A percentile compares a stretch with the other conserved stretches of the same genome.
Evolutionary conservation across 2,797 vertebrate species (phyloP).

Genomic region (Aphelocoma californica): DNA sequence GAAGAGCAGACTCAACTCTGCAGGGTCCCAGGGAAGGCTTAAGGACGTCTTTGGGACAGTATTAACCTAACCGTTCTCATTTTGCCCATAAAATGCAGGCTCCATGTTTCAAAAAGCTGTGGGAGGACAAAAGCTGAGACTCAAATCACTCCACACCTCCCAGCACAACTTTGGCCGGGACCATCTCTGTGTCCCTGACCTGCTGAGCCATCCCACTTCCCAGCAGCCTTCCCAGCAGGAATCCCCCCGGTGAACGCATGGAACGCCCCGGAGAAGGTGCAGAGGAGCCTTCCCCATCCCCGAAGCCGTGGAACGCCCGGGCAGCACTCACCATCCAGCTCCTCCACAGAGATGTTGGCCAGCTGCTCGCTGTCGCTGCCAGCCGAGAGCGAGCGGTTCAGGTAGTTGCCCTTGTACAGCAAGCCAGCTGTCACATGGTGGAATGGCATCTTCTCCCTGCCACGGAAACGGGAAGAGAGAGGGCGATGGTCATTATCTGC

Average conservation of each 20-base stretch:
- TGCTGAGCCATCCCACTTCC: neutral
- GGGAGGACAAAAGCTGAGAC: neutral
- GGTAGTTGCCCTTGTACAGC: conserved; percentile 95
- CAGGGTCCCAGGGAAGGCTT: neutral
- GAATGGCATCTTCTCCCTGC: conserved; percentile 96
- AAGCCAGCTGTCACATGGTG: conserved; percentile 93
- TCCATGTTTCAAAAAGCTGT: neutral
- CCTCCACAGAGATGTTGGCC: conserved; percentile 92
- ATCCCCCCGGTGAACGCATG: rapidly evolving
- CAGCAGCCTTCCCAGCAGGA: neutral
- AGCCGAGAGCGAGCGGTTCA: conserved; percentile 89
- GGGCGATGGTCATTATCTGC: neutral
- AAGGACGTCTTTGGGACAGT: neutral
- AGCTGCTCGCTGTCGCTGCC: conserved; percentile 91
- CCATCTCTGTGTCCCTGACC: neutral
- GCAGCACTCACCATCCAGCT: conserved; percentile 86
- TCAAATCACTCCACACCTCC: neutral
- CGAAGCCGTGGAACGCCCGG: rapidly evolving
- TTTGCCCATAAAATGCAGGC: neutral
- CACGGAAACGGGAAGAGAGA: neutral
- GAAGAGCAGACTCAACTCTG: neutral
- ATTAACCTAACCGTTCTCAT: neutral
- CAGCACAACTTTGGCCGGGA: neutral
- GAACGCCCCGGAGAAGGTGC: neutral
- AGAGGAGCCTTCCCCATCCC: rapidly evolving